phyloP scores from a whole-genome alignment of 37 sponge, comb jelly and placozoan genomes.

The Petrosia ficiformis region DNA sequence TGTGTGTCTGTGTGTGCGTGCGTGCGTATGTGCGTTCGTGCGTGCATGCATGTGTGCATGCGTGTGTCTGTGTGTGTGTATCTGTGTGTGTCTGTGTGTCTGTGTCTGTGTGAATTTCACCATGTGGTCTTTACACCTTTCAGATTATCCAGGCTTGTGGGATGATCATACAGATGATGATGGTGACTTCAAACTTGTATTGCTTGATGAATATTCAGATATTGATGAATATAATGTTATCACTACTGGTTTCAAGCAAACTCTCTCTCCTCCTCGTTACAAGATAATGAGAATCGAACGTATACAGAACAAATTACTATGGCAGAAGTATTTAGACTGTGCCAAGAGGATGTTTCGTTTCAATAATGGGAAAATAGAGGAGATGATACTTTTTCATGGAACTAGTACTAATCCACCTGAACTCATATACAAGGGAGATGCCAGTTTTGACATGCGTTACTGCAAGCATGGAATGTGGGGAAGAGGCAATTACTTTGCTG shows the following conservation, averaged over 20 bases:
- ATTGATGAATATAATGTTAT: too few relatives aligned
- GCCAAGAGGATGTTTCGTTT: conserved; percentile 4
- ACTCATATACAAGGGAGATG: conserved; percentile 43
- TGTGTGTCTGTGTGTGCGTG: too few relatives aligned
- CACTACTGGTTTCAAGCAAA: too few relatives aligned
- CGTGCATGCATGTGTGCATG: too few relatives aligned
- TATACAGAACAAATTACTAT: conserved; percentile 52
- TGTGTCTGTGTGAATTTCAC: too few relatives aligned
- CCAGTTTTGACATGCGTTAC: conserved; percentile 59
- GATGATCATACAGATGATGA: conserved; percentile 17
- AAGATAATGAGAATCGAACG: conserved; percentile 33
- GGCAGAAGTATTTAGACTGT: conserved; percentile 39
- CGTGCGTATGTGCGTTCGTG: too few relatives aligned
- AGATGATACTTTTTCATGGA: conserved; percentile 58
- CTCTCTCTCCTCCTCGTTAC: too few relatives aligned
- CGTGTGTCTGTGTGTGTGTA: too few relatives aligned
- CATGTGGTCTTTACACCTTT: too few relatives aligned
- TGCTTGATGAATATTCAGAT: background rate
- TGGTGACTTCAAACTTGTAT: background rate
- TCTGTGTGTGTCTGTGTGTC: too few relatives aligned
- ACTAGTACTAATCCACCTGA: conserved; percentile 31
- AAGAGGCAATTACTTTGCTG: conserved; percentile 70
- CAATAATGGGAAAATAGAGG: conserved; percentile 39
- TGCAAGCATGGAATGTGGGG: conserved; percentile 60
- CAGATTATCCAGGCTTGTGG: conserved; percentile 44